These are phyloP conservation scores for Euwallacea similis DNA, from an alignment of 1,140 invertebrate species.

Conservation along the genomic window DNA sequence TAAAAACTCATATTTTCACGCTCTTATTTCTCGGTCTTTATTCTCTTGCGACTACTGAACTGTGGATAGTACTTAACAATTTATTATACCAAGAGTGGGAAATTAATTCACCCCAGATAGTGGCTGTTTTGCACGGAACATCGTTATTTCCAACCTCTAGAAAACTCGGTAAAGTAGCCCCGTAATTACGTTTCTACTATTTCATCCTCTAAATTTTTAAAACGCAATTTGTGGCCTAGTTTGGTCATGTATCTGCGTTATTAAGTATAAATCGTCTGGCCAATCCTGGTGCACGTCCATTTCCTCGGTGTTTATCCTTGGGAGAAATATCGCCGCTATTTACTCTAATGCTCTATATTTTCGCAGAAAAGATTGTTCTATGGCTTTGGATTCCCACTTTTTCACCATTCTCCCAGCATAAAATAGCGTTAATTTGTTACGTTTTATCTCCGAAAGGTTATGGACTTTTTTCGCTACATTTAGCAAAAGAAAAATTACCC, in stretches of 20 bases:
- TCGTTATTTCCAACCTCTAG: too few relatives aligned
- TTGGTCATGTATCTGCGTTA: slow-evolving; percentile 19
- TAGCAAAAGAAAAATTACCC: slow-evolving; percentile 17
- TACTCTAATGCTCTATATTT: slow-evolving; percentile 36
- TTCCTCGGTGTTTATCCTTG: slow-evolving; percentile 34
- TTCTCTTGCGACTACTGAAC: too few relatives aligned
- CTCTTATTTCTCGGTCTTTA: too few relatives aligned
- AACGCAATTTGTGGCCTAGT: slow-evolving; percentile 22
- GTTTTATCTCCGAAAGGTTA: slow-evolving; percentile 19
- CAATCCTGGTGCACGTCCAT: slow-evolving; percentile 33
- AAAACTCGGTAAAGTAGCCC: not conserved
- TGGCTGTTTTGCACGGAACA: too few relatives aligned
- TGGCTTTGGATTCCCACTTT: slow-evolving; percentile 19
- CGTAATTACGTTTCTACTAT: slow-evolving; percentile 19
- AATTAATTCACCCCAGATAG: too few relatives aligned
- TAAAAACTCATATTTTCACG: too few relatives aligned
- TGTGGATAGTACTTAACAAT: too few relatives aligned
- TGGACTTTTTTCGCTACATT: slow-evolving; percentile 18
- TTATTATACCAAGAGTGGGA: too few relatives aligned
- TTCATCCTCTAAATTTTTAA: slow-evolving; percentile 21
- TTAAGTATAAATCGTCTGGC: slow-evolving; percentile 35
- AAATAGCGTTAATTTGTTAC: slow-evolving; percentile 34
- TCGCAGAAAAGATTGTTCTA: slow-evolving; percentile 29
- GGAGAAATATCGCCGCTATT: slow-evolving; percentile 34
- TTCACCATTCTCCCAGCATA: slow-evolving; percentile 27